A percentile compares a stretch with the other conserved stretches of the same genome.
These are phyloP conservation scores for Platyrinchus mystaceus DNA, from an alignment of 2,797 vertebrate genomes.

Conservation along the genomic window DNA sequence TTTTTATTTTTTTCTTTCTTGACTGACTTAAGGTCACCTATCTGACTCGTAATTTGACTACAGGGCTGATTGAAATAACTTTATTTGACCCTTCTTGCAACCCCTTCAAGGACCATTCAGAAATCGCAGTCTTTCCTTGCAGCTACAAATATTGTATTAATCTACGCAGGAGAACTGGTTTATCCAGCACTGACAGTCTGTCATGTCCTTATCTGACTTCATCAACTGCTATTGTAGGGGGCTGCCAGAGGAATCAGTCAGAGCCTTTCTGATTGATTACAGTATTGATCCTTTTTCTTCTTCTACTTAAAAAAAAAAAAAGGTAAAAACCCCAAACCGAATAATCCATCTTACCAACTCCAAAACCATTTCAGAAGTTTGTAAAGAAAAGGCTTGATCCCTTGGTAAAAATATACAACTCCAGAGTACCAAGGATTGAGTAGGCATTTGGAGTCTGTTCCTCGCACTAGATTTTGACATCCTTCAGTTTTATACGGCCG, in stretches of 20 bases:
- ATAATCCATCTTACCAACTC: neutral
- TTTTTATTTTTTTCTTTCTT: neutral
- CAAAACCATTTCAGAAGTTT: neutral
- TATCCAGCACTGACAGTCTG: conserved; percentile 35
- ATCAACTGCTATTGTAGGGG: neutral
- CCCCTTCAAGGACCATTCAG: neutral
- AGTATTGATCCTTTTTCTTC: conserved; percentile 30
- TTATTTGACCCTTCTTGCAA: conserved; percentile 11
- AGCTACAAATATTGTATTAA: conserved; percentile 38
- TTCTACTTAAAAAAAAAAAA: neutral
- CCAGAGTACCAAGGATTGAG: neutral
- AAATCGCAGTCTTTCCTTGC: conserved; percentile 2
- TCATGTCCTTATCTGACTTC: conserved; percentile 61
- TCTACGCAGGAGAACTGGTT: conserved; percentile 40
- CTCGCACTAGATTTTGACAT: neutral
- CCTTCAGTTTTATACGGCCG: neutral
- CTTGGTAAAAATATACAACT: neutral
- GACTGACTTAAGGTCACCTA: conserved; percentile 4
- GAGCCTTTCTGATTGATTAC: conserved; percentile 40
- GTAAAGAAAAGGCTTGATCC: neutral
- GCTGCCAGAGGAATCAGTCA: conserved; percentile 38
- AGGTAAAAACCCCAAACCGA: neutral
- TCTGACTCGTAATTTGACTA: conserved; percentile 16
- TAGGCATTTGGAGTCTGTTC: neutral
- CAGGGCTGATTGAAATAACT: conserved; percentile 23